Percentiles rank a stretch among this genome's conserved stretches.
phyloP scores from a whole-genome alignment of 1,140 invertebrate species.

The Nylanderia fulva region DNA sequence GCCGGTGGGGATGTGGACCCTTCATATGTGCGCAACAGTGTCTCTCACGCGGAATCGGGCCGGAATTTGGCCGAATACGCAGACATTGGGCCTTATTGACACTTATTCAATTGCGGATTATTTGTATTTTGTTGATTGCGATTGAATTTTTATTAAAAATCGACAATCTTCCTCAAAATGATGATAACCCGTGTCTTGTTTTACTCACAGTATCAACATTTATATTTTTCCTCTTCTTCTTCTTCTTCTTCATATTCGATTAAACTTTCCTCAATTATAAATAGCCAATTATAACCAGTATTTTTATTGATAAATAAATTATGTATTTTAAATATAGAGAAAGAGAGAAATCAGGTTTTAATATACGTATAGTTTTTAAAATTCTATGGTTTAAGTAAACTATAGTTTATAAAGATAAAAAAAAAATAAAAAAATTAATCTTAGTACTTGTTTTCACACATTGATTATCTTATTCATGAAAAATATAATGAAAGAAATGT shows the following conservation, averaged over 20 bases:
- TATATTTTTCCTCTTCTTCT: background rate
- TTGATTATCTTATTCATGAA: background rate
- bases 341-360: background rate
- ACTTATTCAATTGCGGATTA: background rate
- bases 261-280: background rate
- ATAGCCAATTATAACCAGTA: background rate
- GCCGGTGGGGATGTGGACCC: constrained; percentile 77
- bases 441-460: background rate
- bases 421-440: background rate
- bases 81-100: constrained; percentile 8
- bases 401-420: background rate
- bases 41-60: constrained; percentile 76
- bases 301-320: background rate
- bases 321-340: background rate
- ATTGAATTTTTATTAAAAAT: background rate
- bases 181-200: background rate
- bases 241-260: background rate
- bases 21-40: constrained; percentile 71
- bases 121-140: background rate
- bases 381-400: no score
- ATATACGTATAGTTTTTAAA: background rate
- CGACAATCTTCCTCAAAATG: background rate
- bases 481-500: background rate
- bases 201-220: background rate
- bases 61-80: background rate